A percentile compares a stretch with the other conserved stretches of the same genome.
Evolutionary conservation across 2,888 invertebrate genomes (phyloP).

Genomic region (Monochamus alternatus): DNA sequence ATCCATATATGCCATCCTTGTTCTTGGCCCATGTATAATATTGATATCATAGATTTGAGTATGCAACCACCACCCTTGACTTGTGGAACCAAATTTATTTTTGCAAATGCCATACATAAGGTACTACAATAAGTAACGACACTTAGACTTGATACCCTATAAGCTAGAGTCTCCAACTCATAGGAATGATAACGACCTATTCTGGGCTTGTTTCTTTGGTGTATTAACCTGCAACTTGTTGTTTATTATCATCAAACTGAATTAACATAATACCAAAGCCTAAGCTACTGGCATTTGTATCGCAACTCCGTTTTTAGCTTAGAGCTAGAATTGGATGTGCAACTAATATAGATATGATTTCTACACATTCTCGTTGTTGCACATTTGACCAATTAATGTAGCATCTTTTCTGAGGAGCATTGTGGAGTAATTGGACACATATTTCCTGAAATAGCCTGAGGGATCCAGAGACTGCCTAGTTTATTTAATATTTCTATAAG

Average conservation of each 20-base stretch:
- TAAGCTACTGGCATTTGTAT: neutral
- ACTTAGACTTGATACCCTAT: neutral
- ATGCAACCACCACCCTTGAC: conserved; percentile 10
- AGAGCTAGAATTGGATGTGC: conserved; percentile 8
- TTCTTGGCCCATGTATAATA: neutral
- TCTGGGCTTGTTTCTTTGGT: too few species aligned
- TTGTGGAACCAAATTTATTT: conserved; percentile 8
- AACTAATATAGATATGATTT: conserved; percentile 1
- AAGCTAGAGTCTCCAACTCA: conserved; percentile 1
- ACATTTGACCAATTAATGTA: neutral
- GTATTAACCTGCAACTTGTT: too few species aligned
- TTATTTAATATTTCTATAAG: too few species aligned
- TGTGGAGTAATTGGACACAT: too few species aligned
- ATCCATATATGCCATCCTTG: neutral
- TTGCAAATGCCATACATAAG: conserved; percentile 1
- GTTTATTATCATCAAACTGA: neutral
- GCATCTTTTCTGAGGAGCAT: too few species aligned
- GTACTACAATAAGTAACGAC: conserved; percentile 10
- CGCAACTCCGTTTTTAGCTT: neutral
- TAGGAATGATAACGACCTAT: neutral
- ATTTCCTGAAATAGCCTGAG: too few species aligned
- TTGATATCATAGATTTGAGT: conserved; percentile 6
- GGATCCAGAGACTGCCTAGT: too few species aligned
- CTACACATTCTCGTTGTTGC: neutral
- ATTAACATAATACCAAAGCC: neutral